Evolutionary conservation across 2,113 vertebrate genomes (phyloP).

Genomic region (Maccullochella peelii): DNA sequence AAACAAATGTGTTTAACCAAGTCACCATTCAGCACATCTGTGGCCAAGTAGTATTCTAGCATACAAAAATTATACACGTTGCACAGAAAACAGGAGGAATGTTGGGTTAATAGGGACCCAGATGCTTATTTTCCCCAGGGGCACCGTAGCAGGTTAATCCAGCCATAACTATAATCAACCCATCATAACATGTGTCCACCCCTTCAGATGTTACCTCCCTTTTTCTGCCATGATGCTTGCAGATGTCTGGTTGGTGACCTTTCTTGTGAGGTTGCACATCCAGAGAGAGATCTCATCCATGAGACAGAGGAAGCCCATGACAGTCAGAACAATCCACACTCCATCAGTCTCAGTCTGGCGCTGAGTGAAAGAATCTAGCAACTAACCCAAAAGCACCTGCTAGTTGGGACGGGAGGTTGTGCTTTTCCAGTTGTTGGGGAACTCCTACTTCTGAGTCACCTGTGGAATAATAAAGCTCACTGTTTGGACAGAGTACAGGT

Average conservation of each 20-base stretch:
- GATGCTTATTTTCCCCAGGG: too few species aligned
- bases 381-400: background rate
- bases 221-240: background rate
- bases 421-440: background rate
- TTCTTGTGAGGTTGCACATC: background rate
- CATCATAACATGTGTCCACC: background rate
- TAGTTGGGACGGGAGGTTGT: background rate
- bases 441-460: background rate
- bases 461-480: background rate
- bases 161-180: background rate
- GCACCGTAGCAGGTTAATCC: background rate
- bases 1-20: too few species aligned
- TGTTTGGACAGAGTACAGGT: too few species aligned
- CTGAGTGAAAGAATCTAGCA: background rate
- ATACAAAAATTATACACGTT: too few species aligned
- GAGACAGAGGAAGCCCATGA: background rate
- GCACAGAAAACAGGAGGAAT: too few species aligned
- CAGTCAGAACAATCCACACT: background rate
- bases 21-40: too few species aligned
- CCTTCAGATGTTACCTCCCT: slow-evolving; percentile 1
- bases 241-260: background rate
- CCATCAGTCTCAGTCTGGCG: background rate
- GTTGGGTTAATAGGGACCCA: too few species aligned
- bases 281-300: background rate
- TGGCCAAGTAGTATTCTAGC: too few species aligned